phyloP scores from a whole-genome alignment of 1,140 invertebrate species.

The Chionoecetes opilio region DNA sequence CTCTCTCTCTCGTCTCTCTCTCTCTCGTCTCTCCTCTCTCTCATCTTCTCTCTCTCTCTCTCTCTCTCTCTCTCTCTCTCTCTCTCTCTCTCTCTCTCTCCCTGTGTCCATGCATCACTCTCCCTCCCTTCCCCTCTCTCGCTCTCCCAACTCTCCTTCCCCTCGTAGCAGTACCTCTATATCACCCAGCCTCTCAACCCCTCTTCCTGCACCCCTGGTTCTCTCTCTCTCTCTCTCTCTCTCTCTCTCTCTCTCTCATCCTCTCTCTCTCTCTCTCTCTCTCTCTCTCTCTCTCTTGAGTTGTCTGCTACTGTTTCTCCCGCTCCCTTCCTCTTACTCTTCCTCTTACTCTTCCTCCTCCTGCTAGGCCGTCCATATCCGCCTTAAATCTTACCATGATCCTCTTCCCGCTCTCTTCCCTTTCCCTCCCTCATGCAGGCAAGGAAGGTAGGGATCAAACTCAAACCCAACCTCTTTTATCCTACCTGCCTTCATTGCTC shows the following conservation, averaged over 20 bases:
- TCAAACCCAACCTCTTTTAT: background rate
- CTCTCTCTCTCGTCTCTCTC: background rate
- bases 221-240: background rate
- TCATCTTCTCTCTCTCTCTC: no score
- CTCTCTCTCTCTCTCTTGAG: background rate
- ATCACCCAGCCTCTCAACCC: no score
- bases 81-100: no score
- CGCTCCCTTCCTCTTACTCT: background rate
- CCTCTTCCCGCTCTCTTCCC: background rate
- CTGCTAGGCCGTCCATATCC: background rate
- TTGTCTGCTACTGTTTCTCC: no score
- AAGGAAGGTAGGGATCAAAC: no score
- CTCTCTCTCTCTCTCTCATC: background rate
- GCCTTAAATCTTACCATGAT: conserved; percentile 24
- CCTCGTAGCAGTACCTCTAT: no score
- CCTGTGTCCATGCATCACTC: no score
- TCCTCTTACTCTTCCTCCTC: background rate
- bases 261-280: conserved; percentile 8
- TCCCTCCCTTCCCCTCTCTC: no score
- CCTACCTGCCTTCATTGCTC: conserved; percentile 7
- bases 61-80: no score
- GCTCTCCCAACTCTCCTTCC: no score
- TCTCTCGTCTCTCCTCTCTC: no score
- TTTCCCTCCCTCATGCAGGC: background rate
- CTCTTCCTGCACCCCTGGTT: background rate